phyloP scores from a whole-genome alignment of 2,113 vertebrate genomes.

The Colius striatus region DNA sequence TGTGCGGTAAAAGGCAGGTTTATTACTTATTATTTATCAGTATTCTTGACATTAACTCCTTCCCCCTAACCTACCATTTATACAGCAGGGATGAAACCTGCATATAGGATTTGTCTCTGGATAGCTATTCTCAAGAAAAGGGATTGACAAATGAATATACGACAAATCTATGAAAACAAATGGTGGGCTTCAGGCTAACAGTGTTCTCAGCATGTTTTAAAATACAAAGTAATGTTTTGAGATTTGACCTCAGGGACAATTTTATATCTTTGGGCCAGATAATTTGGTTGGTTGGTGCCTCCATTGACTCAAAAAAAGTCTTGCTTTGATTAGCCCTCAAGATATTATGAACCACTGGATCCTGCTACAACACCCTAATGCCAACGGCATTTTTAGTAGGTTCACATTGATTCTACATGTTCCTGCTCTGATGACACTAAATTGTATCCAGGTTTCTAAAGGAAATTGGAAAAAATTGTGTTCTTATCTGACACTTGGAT shows the following conservation, averaged over 20 bases:
- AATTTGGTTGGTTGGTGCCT: conserved; percentile 11
- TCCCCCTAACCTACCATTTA: not conserved
- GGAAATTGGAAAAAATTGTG: not conserved
- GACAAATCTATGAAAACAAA: not conserved
- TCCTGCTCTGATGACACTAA: not conserved
- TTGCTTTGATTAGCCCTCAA: not conserved
- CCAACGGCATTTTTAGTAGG: not conserved
- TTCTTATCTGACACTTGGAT: not conserved
- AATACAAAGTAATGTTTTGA: not conserved
- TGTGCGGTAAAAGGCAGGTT: not conserved
- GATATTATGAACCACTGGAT: not conserved
- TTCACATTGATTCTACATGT: not conserved
- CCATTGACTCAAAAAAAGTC: not conserved
- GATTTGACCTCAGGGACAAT: not conserved
- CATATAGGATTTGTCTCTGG: not conserved
- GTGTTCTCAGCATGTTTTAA: not conserved
- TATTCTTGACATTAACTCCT: not conserved
- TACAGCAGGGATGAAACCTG: not conserved
- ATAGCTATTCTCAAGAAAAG: not conserved
- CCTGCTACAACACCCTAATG: not conserved
- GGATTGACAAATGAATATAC: not conserved
- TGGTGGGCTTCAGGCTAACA: not conserved
- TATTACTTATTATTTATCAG: not conserved
- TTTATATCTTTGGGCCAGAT: not conserved
- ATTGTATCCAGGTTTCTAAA: not conserved